Percentiles rank a stretch among this genome's conserved stretches.
Evolutionary conservation across 2,888 invertebrate genomes (phyloP).

Genomic region (Colletes collaris): DNA sequence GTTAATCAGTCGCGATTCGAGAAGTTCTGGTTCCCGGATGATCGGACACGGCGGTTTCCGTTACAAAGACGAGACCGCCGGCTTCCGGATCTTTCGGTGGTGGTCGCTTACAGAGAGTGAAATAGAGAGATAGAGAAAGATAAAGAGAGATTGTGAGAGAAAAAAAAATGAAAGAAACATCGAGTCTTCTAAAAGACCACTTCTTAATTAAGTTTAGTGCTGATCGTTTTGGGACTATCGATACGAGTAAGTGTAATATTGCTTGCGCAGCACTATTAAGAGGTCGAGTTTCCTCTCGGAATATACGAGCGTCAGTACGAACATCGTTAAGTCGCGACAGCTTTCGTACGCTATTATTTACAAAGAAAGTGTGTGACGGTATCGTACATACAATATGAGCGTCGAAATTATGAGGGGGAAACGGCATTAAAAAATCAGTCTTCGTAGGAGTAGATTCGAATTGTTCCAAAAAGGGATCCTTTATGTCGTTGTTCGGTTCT

Average conservation of each 20-base stretch:
- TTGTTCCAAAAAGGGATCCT: constrained; percentile 60
- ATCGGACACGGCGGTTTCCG: constrained; percentile 30
- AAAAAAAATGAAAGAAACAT: constrained; percentile 8
- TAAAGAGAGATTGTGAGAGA: not conserved
- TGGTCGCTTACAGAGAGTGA: constrained; percentile 5
- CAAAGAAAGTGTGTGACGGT: constrained; percentile 56
- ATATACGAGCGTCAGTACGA: constrained; percentile 40
- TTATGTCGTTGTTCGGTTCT: constrained; percentile 72
- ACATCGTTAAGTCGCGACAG: constrained; percentile 48
- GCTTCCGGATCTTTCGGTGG: constrained; percentile 19
- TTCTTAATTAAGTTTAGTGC: constrained; percentile 60
- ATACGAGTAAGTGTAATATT: constrained; percentile 70
- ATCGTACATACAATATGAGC: constrained; percentile 54
- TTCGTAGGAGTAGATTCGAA: constrained; percentile 73
- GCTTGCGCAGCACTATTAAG: constrained; percentile 63
- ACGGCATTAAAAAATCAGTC: constrained; percentile 78
- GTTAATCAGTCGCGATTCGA: constrained; percentile 52
- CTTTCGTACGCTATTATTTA: constrained; percentile 66
- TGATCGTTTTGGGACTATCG: constrained; percentile 67
- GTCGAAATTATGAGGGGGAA: constrained; percentile 53
- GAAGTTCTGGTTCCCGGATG: constrained; percentile 24
- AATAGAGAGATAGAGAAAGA: too few relatives aligned
- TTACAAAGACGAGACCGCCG: constrained; percentile 20
- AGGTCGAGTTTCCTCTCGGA: constrained; percentile 33
- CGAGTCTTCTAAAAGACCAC: constrained; percentile 27